Conservation (phyloP, 2,113 vertebrate genomes). For the Psammodynastes pulverulentus region DNA sequence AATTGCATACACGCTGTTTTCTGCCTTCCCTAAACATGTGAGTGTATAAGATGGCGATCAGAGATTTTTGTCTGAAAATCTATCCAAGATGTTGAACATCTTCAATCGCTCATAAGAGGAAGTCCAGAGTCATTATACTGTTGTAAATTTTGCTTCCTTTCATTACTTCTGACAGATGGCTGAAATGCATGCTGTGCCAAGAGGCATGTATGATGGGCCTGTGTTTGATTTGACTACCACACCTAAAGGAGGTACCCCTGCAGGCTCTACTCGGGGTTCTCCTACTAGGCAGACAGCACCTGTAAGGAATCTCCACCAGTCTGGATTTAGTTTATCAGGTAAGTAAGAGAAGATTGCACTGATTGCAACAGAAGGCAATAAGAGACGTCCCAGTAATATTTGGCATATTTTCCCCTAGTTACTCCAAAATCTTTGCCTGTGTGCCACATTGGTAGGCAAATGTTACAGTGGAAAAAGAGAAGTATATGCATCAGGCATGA, state of each 20-base stretch:
- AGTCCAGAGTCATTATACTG: neutral
- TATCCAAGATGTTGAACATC: neutral
- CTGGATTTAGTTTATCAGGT: conserved; percentile 94
- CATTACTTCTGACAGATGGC: conserved; percentile 77
- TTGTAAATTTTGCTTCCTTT: neutral
- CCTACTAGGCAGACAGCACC: conserved; percentile 87
- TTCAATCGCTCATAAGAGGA: neutral
- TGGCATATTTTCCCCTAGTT: neutral
- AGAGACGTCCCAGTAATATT: neutral
- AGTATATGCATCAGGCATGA: too few relatives aligned
- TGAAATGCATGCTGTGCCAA: conserved; percentile 88
- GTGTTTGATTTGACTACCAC: conserved; percentile 91
- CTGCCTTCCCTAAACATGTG: neutral
- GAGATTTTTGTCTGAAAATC: neutral
- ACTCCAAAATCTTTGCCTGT: neutral
- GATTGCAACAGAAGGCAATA: neutral
- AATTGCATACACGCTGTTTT: neutral
- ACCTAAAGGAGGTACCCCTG: conserved; percentile 90
- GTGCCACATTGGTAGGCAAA: neutral
- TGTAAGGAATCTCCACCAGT: conserved; percentile 93
- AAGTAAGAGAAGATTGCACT: conserved; percentile 37
- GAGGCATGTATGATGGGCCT: conserved; percentile 94
- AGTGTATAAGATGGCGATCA: neutral
- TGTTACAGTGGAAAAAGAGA: neutral
- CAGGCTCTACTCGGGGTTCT: conserved; percentile 85